These are phyloP conservation scores for Hyphantria cunea DNA, from an alignment of 1,140 invertebrate genomes.

Conservation along the genomic window DNA sequence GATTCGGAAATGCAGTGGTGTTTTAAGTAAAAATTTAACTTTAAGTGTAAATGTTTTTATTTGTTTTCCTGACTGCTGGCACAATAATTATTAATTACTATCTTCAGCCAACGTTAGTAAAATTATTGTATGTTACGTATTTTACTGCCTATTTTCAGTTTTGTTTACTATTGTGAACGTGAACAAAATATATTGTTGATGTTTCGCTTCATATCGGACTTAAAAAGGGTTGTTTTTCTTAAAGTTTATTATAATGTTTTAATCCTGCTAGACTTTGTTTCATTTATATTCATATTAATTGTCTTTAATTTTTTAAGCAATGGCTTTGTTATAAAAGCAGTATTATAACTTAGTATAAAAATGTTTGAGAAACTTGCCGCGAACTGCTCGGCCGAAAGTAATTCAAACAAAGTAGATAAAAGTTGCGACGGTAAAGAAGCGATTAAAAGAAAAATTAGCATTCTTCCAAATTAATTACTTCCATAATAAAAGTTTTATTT, in stretches of 20 bases:
- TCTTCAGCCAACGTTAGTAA: not conserved
- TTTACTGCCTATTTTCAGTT: not conserved
- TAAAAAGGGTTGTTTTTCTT: not conserved
- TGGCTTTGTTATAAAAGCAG: constrained; percentile 43
- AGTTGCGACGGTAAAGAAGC: constrained; percentile 76
- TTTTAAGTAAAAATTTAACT: too few relatives aligned
- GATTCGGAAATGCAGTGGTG: constrained; percentile 12
- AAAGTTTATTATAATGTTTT: not conserved
- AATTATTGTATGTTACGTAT: not conserved
- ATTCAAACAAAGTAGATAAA: constrained; percentile 79
- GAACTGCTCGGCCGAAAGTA: constrained; percentile 70
- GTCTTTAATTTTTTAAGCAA: constrained; percentile 30
- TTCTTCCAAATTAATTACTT: constrained; percentile 78
- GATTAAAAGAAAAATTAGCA: constrained; percentile 79
- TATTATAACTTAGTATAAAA: constrained; percentile 51
- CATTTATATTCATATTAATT: constrained; percentile 8
- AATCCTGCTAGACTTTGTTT: not conserved
- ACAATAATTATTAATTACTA: constrained; percentile 14
- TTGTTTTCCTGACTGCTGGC: constrained; percentile 15
- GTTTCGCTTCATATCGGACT: not conserved
- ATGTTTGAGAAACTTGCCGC: constrained; percentile 57
- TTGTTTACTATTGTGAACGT: not conserved
- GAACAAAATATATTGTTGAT: not conserved
- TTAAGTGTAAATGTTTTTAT: constrained; percentile 9
- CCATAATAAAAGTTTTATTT: constrained; percentile 68